Conservation (phyloP, 2,797 vertebrate genomes). For the Okamejei kenojei region DNA sequence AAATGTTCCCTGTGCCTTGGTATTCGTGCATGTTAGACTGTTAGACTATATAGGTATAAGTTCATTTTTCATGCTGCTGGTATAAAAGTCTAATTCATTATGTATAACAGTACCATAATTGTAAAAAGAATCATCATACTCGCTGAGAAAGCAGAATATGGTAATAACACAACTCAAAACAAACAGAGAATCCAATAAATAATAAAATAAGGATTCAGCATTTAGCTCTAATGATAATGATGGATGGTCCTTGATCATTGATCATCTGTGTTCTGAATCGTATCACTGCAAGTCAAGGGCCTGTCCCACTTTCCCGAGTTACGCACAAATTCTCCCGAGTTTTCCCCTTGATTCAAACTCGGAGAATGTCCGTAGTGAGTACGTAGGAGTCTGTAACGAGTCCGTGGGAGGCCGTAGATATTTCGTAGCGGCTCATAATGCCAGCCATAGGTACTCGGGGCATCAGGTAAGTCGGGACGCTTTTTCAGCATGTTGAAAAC, state of each 20-base stretch:
- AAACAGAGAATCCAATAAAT: not conserved
- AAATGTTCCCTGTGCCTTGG: not conserved
- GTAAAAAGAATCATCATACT: not conserved
- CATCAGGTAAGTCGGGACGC: no score
- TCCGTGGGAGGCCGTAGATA: no score
- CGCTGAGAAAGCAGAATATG: no score
- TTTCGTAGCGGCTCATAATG: no score
- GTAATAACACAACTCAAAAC: not conserved
- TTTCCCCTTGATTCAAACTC: no score
- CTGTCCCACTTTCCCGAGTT: no score
- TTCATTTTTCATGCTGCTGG: not conserved
- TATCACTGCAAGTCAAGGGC: not conserved
- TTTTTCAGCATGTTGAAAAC: no score
- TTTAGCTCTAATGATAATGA: not conserved
- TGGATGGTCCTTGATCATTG: not conserved
- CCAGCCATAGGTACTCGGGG: no score
- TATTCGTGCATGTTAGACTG: not conserved
- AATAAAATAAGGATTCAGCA: not conserved
- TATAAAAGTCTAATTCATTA: not conserved
- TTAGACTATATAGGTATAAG: not conserved
- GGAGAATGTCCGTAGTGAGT: no score
- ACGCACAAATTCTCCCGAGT: no score
- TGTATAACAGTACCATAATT: not conserved
- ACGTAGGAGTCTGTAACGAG: no score
- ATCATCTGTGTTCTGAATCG: not conserved